Conservation (phyloP, 1,140 invertebrate genomes). For the Brachionus rubens region DNA sequence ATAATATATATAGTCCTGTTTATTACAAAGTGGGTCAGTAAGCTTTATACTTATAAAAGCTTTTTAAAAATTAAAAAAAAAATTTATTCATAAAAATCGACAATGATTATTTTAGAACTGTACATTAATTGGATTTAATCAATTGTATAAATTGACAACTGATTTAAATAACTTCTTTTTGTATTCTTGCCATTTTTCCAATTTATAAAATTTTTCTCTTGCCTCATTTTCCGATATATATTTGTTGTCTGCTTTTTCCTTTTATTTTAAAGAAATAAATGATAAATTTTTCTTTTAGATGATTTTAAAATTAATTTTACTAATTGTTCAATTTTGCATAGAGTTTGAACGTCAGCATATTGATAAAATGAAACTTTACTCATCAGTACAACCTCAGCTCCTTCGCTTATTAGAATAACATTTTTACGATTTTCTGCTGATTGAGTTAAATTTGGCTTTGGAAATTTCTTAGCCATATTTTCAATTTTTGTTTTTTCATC, state of each 20-base stretch:
- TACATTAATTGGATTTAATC: no score
- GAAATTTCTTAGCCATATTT: not conserved
- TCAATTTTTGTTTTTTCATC: slow-evolving; percentile 16
- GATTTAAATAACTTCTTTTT: slow-evolving; percentile 29
- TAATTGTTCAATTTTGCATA: slow-evolving; percentile 25
- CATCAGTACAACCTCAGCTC: slow-evolving; percentile 1
- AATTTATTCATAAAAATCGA: no score
- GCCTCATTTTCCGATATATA: slow-evolving; percentile 27
- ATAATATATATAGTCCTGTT: no score
- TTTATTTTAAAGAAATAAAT: not conserved
- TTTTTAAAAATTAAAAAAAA: no score
- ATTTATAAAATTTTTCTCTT: slow-evolving; percentile 14
- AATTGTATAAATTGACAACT: not conserved
- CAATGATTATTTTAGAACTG: no score
- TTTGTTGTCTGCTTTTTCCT: not conserved
- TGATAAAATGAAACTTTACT: slow-evolving; percentile 21
- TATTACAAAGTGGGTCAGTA: no score
- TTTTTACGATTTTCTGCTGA: not conserved
- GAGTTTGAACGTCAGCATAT: slow-evolving; percentile 11
- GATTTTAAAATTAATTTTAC: not conserved
- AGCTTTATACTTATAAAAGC: no score
- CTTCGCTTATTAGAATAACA: slow-evolving; percentile 19
- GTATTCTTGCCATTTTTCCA: slow-evolving; percentile 28
- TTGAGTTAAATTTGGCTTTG: not conserved
- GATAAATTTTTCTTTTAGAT: not conserved